Percentiles rank a stretch among this genome's conserved stretches.
These are phyloP conservation scores for Tyria jacobaeae DNA, from an alignment of 2,888 invertebrate species.

Conservation along the genomic window DNA sequence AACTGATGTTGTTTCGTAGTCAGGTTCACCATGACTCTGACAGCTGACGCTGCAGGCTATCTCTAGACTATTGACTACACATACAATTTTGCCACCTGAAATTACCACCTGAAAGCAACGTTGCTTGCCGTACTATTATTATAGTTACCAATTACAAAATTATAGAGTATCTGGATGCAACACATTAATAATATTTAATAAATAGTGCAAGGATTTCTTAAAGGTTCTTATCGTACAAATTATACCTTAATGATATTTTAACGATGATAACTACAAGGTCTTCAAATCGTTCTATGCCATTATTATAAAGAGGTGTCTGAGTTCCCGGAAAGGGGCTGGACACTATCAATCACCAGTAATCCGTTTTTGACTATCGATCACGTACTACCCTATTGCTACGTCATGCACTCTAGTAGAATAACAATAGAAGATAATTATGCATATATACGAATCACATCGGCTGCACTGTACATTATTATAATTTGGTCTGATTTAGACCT, in stretches of 20 bases:
- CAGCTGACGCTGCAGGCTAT: too few relatives aligned
- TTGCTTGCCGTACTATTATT: too few relatives aligned
- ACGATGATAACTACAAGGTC: slow-evolving; percentile 6
- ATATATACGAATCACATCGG: slow-evolving; percentile 4
- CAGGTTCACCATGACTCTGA: too few relatives aligned
- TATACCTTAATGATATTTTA: not conserved
- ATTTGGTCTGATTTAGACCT: not conserved
- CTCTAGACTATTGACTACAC: too few relatives aligned
- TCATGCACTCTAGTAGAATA: slow-evolving; percentile 17
- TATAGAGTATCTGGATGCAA: too few relatives aligned
- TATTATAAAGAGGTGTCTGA: slow-evolving; percentile 29
- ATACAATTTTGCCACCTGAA: too few relatives aligned
- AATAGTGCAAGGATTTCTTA: too few relatives aligned
- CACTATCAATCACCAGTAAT: slow-evolving; percentile 62
- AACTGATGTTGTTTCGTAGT: too few relatives aligned
- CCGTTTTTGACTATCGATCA: slow-evolving; percentile 60
- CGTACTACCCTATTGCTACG: slow-evolving; percentile 34
- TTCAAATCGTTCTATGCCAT: slow-evolving; percentile 23
- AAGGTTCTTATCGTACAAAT: too few relatives aligned
- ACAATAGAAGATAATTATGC: slow-evolving; percentile 26
- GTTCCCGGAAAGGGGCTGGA: slow-evolving; percentile 39
- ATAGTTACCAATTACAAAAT: too few relatives aligned
- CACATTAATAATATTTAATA: not conserved
- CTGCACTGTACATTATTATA: not conserved
- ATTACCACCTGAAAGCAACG: too few relatives aligned